Percentiles rank a stretch among this genome's conserved stretches.
Conservation (phyloP, 2,113 vertebrate species). For the Solea senegalensis region DNA sequence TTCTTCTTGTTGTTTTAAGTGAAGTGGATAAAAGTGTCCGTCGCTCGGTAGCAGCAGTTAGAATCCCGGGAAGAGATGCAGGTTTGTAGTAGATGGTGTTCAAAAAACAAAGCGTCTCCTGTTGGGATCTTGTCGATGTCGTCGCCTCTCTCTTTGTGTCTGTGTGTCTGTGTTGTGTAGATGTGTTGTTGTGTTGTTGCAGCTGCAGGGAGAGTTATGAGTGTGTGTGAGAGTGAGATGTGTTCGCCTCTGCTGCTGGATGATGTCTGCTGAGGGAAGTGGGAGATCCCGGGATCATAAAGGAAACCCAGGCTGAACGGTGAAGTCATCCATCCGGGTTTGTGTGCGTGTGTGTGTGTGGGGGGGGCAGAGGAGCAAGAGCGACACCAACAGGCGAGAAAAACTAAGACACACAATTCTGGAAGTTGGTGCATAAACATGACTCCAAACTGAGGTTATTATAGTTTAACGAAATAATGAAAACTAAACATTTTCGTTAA, state of each 20-base stretch:
- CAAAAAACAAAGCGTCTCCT: constrained; percentile 9
- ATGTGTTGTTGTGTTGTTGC: constrained; percentile 23
- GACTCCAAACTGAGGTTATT: no score
- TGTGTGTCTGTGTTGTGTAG: constrained; percentile 35
- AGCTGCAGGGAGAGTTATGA: constrained; percentile 23
- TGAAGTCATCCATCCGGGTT: constrained; percentile 97
- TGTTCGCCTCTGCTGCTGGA: constrained; percentile 69
- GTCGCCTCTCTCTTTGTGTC: background rate
- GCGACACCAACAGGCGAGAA: constrained; percentile 79
- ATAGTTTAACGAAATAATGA: no score
- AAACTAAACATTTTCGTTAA: no score
- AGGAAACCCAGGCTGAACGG: constrained; percentile 92
- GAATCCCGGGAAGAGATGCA: constrained; percentile 20
- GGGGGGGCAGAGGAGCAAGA: constrained; percentile 64
- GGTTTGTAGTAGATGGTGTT: constrained; percentile 10
- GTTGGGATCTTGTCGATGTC: constrained; percentile 11
- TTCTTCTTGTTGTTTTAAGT: background rate
- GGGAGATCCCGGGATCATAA: constrained; percentile 94
- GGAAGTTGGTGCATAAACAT: no score
- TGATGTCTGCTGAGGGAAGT: constrained; percentile 84
- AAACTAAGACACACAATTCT: background rate
- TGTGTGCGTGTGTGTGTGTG: constrained; percentile 56
- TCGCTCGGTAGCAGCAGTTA: constrained; percentile 24
- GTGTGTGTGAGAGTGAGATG: constrained; percentile 53
- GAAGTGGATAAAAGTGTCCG: constrained; percentile 36